These are phyloP conservation scores for Blastobasis adustella DNA, from an alignment of 2,888 invertebrate genomes.

Conservation along the genomic window DNA sequence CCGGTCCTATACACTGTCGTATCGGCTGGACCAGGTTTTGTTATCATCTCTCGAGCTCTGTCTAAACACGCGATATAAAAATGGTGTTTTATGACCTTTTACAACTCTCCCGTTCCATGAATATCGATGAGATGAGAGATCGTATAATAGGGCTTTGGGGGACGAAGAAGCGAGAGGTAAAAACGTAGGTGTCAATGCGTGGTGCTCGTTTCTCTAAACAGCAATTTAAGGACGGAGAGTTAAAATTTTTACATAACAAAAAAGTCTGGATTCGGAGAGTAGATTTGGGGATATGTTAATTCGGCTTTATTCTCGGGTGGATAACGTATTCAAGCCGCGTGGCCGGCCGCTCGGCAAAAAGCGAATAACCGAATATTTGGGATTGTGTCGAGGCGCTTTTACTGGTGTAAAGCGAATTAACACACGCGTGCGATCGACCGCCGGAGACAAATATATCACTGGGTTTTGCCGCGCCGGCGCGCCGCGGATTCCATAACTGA, in stretches of 20 bases:
- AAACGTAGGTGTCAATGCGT: constrained; percentile 65
- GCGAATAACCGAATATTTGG: constrained; percentile 52
- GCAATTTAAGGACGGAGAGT: constrained; percentile 51
- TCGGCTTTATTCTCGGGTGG: constrained; percentile 43
- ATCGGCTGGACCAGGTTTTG: constrained; percentile 62
- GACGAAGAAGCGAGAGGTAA: constrained; percentile 38
- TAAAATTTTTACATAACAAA: constrained; percentile 54
- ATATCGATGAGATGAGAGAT: constrained; percentile 61
- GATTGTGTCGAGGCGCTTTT: constrained; percentile 52
- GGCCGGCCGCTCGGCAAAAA: constrained; percentile 47
- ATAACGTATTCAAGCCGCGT: constrained; percentile 51
- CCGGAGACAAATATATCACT: constrained; percentile 31
- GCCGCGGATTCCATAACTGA: constrained; percentile 3
- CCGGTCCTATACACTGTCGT: constrained; percentile 54
- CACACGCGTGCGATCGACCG: constrained; percentile 21
- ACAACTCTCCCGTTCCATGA: constrained; percentile 55
- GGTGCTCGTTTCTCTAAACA: constrained; percentile 33
- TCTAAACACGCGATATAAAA: constrained; percentile 72
- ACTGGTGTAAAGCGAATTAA: constrained; percentile 56
- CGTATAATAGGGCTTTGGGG: constrained; percentile 47
- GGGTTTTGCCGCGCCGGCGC: constrained; percentile 22
- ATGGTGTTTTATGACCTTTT: constrained; percentile 70
- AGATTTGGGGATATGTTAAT: constrained; percentile 58
- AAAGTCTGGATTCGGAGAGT: constrained; percentile 39
- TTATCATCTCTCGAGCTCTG: constrained; percentile 69